Percentiles rank a stretch among this genome's conserved stretches.
Evolutionary conservation across 2,888 invertebrate genomes (phyloP).

Genomic region (Eristalis pertinax): DNA sequence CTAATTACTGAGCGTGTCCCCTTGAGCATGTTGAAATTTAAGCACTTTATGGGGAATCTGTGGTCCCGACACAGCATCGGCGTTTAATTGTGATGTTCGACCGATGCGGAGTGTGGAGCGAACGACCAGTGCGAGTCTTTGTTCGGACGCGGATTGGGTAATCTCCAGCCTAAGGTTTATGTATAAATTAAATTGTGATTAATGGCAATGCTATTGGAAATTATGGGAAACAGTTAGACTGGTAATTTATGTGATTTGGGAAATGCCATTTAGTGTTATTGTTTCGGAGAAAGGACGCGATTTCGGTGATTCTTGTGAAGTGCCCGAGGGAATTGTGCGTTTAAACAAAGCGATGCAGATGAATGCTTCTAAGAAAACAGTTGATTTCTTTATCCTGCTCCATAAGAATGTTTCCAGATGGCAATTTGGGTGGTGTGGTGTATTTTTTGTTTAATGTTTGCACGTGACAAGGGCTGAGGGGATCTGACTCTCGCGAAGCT

Average conservation of each 20-base stretch:
- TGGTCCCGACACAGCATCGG: slow-evolving; percentile 32
- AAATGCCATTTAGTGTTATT: slow-evolving; percentile 6
- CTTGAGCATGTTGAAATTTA: slow-evolving; percentile 26
- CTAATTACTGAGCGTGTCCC: slow-evolving; percentile 48
- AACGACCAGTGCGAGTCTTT: not conserved
- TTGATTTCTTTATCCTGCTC: not conserved
- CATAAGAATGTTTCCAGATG: not conserved
- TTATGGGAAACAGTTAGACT: slow-evolving; percentile 43
- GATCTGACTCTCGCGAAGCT: not conserved
- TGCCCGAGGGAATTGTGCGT: slow-evolving; percentile 4
- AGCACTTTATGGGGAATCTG: slow-evolving; percentile 44
- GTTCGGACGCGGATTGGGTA: not conserved
- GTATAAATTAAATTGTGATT: slow-evolving; percentile 64
- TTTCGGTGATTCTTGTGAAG: not conserved
- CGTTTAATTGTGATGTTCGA: slow-evolving; percentile 50
- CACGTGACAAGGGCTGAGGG: not conserved
- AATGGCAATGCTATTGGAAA: slow-evolving; percentile 53
- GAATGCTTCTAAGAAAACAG: not conserved
- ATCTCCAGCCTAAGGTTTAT: slow-evolving; percentile 31
- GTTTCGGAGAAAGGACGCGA: not conserved
- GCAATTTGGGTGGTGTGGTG: not conserved
- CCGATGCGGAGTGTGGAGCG: not conserved
- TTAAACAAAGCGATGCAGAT: not conserved
- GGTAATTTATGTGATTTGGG: slow-evolving; percentile 50
- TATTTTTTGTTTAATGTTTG: not conserved